Evolutionary conservation across 1,140 invertebrate genomes (phyloP).

Genomic region (Drosophila rufa): DNA sequence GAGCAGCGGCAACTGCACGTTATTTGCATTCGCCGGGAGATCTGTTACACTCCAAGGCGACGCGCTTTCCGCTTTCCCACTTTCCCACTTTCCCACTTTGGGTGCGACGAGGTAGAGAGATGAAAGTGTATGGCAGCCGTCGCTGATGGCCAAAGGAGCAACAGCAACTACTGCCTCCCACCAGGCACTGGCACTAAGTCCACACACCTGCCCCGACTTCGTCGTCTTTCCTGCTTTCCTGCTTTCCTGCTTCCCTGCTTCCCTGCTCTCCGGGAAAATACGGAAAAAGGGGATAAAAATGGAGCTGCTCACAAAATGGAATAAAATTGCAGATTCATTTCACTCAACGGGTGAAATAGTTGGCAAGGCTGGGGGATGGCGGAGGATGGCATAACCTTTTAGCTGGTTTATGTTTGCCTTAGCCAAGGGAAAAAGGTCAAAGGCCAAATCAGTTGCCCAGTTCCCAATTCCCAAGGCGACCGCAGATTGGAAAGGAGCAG

Average conservation of each 20-base stretch:
- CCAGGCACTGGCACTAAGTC: constrained; percentile 52
- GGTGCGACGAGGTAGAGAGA: constrained; percentile 18
- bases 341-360: constrained; percentile 54
- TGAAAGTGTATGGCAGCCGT: constrained; percentile 68
- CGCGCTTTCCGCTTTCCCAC: constrained; percentile 29
- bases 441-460: constrained; percentile 22
- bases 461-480: constrained; percentile 40
- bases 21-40: constrained; percentile 80
- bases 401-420: constrained; percentile 54
- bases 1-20: constrained; percentile 51
- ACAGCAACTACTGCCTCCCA: background rate
- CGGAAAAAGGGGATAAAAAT: constrained; percentile 32
- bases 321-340: constrained; percentile 82
- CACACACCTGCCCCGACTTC: constrained; percentile 66
- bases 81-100: constrained; percentile 10
- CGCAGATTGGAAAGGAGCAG: constrained; percentile 13
- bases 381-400: constrained; percentile 53
- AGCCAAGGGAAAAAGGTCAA: constrained; percentile 38
- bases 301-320: constrained; percentile 59
- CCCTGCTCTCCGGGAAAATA: constrained; percentile 11
- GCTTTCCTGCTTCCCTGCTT: constrained; percentile 1
- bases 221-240: constrained; percentile 34
- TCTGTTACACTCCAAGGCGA: constrained; percentile 70
- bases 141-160: constrained; percentile 52
- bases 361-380: background rate